These are phyloP conservation scores for Schizopygopsis malacanthus DNA, from an alignment of 2,797 vertebrate genomes.

Conservation along the genomic window DNA sequence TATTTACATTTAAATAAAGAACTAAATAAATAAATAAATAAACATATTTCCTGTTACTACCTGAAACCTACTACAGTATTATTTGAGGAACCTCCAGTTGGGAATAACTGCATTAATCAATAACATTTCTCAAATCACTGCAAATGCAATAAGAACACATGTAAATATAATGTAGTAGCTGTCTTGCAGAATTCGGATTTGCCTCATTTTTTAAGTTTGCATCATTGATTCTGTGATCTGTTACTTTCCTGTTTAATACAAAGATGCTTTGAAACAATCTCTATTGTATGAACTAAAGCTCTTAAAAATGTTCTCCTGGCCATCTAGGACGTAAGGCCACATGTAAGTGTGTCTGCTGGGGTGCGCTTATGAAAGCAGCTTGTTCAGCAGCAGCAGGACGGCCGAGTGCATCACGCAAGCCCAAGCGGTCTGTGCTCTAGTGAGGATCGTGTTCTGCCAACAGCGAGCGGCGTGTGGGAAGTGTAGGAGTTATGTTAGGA, in stretches of 20 bases:
- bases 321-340: not conserved
- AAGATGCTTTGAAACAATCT: not conserved
- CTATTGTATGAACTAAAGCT: not conserved
- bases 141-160: not conserved
- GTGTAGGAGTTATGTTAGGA: conserved; percentile 62
- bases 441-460: conserved; percentile 58
- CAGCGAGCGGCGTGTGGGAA: conserved; percentile 52
- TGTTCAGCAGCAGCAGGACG: conserved; percentile 51
- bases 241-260: not conserved
- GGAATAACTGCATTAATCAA: not conserved
- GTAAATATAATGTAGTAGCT: not conserved
- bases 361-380: conserved; percentile 36
- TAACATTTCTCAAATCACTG: not conserved
- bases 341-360: conserved; percentile 41
- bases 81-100: too few relatives aligned
- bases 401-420: conserved; percentile 70
- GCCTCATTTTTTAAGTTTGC: not conserved
- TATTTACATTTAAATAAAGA: not conserved
- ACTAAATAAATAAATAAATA: too few relatives aligned
- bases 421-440: conserved; percentile 57
- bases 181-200: not conserved
- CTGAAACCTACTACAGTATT: too few relatives aligned
- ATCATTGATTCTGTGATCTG: not conserved
- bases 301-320: not conserved
- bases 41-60: too few relatives aligned